Conservation (phyloP, 2,797 vertebrate genomes). For the Melanotaenia boesemani region DNA sequence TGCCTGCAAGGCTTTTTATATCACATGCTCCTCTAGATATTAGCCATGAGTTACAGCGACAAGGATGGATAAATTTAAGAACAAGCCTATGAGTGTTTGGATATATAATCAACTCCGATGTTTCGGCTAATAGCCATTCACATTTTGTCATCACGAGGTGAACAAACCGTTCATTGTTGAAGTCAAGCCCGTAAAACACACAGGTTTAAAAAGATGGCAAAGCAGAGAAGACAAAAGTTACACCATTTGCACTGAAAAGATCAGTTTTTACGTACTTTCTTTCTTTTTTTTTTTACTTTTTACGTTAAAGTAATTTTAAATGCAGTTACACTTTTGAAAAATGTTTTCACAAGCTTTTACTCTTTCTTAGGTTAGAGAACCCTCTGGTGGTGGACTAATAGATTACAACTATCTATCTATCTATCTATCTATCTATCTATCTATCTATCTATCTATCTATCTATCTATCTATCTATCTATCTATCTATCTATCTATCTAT, state of each 20-base stretch:
- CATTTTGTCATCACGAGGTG: background rate
- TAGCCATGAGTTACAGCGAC: background rate
- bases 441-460: conserved; percentile 25
- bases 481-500: no score
- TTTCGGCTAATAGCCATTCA: background rate
- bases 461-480: conserved; percentile 2
- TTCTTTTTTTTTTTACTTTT: no score
- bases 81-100: background rate
- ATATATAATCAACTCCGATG: background rate
- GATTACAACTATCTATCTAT: conserved; percentile 32
- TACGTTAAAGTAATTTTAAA: background rate
- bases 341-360: background rate
- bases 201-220: background rate
- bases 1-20: background rate
- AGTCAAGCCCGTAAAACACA: background rate
- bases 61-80: background rate
- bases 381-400: conserved; percentile 43
- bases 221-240: background rate
- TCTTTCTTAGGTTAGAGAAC: conserved; percentile 14
- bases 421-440: conserved; percentile 22
- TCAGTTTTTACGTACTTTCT: background rate
- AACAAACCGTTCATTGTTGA: background rate
- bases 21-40: background rate
- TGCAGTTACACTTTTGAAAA: background rate
- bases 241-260: background rate